Conservation (phyloP, 2,797 vertebrate genomes). For the Sternarchorhynchus goeldii region DNA sequence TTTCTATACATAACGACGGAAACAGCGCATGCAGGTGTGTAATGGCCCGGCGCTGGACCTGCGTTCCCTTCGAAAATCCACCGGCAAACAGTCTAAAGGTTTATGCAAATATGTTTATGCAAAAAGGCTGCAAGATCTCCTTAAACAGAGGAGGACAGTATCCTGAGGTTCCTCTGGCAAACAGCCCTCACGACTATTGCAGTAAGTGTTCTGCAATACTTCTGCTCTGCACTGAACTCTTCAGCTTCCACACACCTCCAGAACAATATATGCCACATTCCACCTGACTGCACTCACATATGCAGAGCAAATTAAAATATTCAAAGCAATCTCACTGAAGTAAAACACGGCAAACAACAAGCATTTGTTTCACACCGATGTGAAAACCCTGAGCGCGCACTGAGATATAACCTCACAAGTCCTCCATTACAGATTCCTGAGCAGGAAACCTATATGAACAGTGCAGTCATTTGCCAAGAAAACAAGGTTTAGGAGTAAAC, state of each 20-base stretch:
- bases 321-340: constrained; percentile 20
- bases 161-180: constrained; percentile 2
- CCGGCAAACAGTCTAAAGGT: neutral
- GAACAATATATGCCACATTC: constrained; percentile 21
- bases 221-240: constrained; percentile 25
- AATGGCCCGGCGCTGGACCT: neutral
- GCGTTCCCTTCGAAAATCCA: neutral
- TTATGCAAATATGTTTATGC: constrained; percentile 12
- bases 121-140: neutral
- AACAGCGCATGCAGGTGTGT: neutral
- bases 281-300: constrained; percentile 11
- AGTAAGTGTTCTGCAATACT: constrained; percentile 7
- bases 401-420: constrained; percentile 19
- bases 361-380: constrained; percentile 1
- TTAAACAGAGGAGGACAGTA: constrained; percentile 10
- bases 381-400: neutral
- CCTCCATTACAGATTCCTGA: neutral
- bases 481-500: constrained; percentile 21
- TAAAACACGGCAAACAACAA: constrained; percentile 18
- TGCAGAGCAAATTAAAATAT: constrained; percentile 28
- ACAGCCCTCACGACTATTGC: neutral
- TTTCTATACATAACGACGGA: neutral
- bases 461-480: constrained; percentile 12
- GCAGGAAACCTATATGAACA: neutral
- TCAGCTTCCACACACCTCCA: constrained; percentile 26